These are phyloP conservation scores for Triplophysa rosa DNA, from an alignment of 2,113 vertebrate genomes.

Conservation along the genomic window DNA sequence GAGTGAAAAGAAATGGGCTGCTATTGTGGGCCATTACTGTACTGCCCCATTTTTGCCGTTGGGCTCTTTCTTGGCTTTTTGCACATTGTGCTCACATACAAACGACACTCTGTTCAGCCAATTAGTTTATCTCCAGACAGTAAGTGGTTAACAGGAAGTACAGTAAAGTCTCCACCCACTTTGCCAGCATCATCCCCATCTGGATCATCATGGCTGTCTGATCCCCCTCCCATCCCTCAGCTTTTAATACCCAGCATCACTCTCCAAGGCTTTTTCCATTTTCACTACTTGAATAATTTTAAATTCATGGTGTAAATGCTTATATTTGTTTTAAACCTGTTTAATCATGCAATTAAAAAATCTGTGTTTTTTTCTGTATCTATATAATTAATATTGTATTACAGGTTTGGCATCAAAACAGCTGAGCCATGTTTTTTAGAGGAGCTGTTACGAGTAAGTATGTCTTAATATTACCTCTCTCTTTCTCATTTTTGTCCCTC, in stretches of 20 bases:
- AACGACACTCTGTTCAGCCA: constrained; percentile 8
- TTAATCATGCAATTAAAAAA: no score
- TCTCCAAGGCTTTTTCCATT: not conserved
- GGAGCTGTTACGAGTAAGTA: constrained; percentile 49
- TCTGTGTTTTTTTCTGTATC: no score
- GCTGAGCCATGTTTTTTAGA: constrained; percentile 48
- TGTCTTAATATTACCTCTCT: not conserved
- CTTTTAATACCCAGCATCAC: not conserved
- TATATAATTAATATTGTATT: not conserved
- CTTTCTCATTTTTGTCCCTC: not conserved
- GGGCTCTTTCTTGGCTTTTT: not conserved
- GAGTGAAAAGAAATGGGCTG: not conserved
- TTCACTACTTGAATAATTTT: no score
- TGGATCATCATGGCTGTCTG: constrained; percentile 16
- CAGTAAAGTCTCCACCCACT: constrained; percentile 33
- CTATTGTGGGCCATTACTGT: not conserved
- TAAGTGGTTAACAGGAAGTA: constrained; percentile 50
- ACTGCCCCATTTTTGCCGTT: constrained; percentile 9
- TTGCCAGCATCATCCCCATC: constrained; percentile 48
- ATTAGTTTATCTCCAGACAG: constrained; percentile 13
- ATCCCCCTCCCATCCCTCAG: not conserved
- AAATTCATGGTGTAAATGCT: no score
- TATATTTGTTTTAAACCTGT: no score
- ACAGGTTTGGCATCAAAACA: constrained; percentile 13
- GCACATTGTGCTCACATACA: not conserved